phyloP scores from a whole-genome alignment of 2,797 vertebrate genomes.

The Hydrolagus colliei region DNA sequence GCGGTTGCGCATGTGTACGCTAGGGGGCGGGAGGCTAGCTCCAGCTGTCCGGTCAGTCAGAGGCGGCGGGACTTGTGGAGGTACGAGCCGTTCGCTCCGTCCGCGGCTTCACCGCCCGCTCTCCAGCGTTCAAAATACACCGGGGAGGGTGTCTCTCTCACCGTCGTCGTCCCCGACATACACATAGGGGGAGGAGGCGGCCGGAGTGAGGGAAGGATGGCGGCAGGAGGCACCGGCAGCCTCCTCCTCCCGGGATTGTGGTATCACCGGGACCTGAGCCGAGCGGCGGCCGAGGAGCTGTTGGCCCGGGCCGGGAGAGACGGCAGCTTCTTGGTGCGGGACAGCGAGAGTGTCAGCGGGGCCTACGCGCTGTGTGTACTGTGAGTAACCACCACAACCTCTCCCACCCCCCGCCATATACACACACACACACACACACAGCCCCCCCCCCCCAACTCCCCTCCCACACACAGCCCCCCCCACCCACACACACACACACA shows the following conservation, averaged over 20 bases:
- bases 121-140: not conserved
- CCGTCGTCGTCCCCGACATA: slow-evolving; percentile 32
- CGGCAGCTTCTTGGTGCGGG: slow-evolving; percentile 91
- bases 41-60: slow-evolving; percentile 36
- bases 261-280: slow-evolving; percentile 92
- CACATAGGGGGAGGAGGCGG: slow-evolving; percentile 27
- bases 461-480: too few relatives aligned
- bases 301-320: slow-evolving; percentile 81
- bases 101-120: slow-evolving; percentile 7
- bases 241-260: slow-evolving; percentile 64
- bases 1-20: too few relatives aligned
- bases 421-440: too few relatives aligned
- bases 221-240: slow-evolving; percentile 55
- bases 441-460: too few relatives aligned
- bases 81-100: not conserved
- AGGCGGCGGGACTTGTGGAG: slow-evolving; percentile 28
- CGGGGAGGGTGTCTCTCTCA: not conserved
- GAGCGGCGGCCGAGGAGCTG: slow-evolving; percentile 85
- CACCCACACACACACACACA: too few relatives aligned
- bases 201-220: slow-evolving; percentile 41
- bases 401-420: too few relatives aligned
- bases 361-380: slow-evolving; percentile 86
- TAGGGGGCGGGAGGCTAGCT: not conserved
- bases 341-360: slow-evolving; percentile 87
- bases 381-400: slow-evolving; percentile 58